A percentile compares a stretch with the other conserved stretches of the same genome.
Conservation (phyloP, 2,113 vertebrate genomes). For the Mesitornis unicolor region DNA sequence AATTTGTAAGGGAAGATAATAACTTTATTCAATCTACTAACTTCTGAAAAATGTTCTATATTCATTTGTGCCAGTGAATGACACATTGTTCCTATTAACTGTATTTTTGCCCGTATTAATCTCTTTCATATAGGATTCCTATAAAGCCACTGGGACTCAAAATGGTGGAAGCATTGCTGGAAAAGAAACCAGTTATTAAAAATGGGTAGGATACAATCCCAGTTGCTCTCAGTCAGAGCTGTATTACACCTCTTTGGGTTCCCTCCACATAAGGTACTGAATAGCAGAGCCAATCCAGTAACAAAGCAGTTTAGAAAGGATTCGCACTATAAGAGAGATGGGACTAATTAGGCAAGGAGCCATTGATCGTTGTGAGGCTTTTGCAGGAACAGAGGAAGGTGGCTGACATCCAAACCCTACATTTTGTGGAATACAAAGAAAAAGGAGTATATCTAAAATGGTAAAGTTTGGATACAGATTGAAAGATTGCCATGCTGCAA, state of each 20-base stretch:
- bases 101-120: neutral
- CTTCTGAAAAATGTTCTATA: constrained; percentile 18
- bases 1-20: constrained; percentile 19
- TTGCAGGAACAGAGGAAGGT: constrained; percentile 34
- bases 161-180: neutral
- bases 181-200: neutral
- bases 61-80: neutral
- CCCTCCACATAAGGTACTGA: neutral
- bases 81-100: constrained; percentile 25
- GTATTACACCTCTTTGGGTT: neutral
- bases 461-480: neutral
- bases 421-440: constrained; percentile 46
- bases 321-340: neutral
- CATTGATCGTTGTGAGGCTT: constrained; percentile 41
- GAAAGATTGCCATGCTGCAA: neutral
- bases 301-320: constrained; percentile 36
- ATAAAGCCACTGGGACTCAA: neutral
- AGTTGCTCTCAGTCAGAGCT: neutral
- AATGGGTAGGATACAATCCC: neutral
- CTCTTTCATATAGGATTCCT: neutral
- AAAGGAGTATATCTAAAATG: constrained; percentile 1
- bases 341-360: constrained; percentile 59
- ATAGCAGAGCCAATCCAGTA: neutral
- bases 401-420: constrained; percentile 26
- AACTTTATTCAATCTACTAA: constrained; percentile 29